These are phyloP conservation scores for Seriola aureovittata DNA, from an alignment of 2,113 vertebrate species.

Conservation along the genomic window DNA sequence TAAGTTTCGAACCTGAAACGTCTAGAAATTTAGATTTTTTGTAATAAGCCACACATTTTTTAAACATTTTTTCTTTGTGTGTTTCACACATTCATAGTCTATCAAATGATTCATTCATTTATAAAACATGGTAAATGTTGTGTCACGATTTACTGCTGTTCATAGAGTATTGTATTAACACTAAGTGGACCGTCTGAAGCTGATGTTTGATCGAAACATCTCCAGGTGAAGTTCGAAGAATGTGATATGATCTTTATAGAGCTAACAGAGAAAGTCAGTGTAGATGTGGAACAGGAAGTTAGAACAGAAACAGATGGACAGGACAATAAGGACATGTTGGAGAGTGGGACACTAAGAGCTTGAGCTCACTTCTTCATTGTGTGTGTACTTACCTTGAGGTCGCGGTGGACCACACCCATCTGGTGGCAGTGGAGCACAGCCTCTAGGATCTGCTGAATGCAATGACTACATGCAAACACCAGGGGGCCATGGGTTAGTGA, in stretches of 20 bases:
- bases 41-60: too few species aligned
- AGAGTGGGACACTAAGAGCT: background rate
- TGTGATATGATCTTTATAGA: too few species aligned
- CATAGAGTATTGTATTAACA: background rate
- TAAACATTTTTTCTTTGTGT: too few species aligned
- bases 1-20: too few species aligned
- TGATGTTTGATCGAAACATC: background rate
- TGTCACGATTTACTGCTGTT: too few species aligned
- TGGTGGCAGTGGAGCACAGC: constrained; percentile 98
- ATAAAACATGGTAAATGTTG: too few species aligned
- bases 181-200: background rate
- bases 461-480: constrained; percentile 99
- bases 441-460: constrained; percentile 99
- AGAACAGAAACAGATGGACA: background rate
- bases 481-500: constrained; percentile 93
- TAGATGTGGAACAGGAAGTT: background rate
- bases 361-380: background rate
- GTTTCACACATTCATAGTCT: too few species aligned
- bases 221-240: background rate
- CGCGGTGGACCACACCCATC: constrained; percentile 98
- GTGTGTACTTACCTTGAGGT: constrained; percentile 94
- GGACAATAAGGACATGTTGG: background rate
- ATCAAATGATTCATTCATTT: too few species aligned
- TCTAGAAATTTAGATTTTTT: too few species aligned
- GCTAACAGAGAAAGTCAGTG: background rate